Evolutionary conservation across 1,140 invertebrate species (phyloP).

Genomic region (Drosophila tristis): DNA sequence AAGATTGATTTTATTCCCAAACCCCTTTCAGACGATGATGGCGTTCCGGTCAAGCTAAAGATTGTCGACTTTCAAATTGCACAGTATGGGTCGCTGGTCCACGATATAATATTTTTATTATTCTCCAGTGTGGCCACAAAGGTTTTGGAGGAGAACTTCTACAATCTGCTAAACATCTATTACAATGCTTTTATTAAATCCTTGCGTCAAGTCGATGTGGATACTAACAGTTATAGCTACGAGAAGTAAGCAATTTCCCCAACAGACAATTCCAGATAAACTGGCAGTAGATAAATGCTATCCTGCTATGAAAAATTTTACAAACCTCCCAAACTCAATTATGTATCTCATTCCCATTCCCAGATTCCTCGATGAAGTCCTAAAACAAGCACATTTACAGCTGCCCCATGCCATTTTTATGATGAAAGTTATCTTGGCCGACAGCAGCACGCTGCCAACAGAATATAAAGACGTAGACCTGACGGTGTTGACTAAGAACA

Average conservation of each 20-base stretch:
- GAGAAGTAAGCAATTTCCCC: slow-evolving; percentile 51
- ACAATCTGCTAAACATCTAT: slow-evolving; percentile 85
- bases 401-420: slow-evolving; percentile 74
- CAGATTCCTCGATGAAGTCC: slow-evolving; percentile 71
- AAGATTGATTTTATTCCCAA: background rate
- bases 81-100: slow-evolving; percentile 84
- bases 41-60: slow-evolving; percentile 85
- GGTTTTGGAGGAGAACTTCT: slow-evolving; percentile 83
- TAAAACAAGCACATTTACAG: slow-evolving; percentile 60
- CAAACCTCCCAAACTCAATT: too few species aligned
- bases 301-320: too few species aligned
- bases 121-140: slow-evolving; percentile 85
- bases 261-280: background rate
- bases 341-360: background rate
- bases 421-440: slow-evolving; percentile 71
- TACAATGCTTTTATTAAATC: slow-evolving; percentile 84
- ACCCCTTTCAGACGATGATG: slow-evolving; percentile 56
- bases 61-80: slow-evolving; percentile 88
- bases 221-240: slow-evolving; percentile 55
- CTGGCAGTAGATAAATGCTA: too few species aligned
- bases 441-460: slow-evolving; percentile 64
- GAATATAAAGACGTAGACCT: slow-evolving; percentile 75
- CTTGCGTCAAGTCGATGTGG: slow-evolving; percentile 65
- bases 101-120: slow-evolving; percentile 87
- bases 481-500: slow-evolving; percentile 55